Percentiles rank a stretch among this genome's conserved stretches.
Evolutionary conservation across 2,797 vertebrate species (phyloP).

Genomic region (Poecile montanus): DNA sequence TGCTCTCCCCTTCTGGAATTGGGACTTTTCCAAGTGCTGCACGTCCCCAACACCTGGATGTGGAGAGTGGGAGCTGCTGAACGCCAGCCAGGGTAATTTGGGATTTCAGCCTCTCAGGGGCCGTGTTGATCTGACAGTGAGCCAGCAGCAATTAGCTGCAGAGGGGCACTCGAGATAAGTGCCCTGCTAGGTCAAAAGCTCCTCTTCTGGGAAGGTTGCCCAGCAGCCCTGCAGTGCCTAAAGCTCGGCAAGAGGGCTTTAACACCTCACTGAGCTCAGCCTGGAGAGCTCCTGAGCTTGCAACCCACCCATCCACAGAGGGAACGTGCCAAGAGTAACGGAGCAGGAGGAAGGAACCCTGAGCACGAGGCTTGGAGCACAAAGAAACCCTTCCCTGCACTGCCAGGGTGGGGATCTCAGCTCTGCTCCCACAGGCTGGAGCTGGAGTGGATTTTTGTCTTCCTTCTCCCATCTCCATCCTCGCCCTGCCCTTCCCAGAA

Average conservation of each 20-base stretch:
- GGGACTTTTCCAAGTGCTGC: neutral
- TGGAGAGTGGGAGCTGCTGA: neutral
- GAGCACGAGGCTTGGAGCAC: neutral
- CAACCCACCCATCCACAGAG: neutral
- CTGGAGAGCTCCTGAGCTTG: neutral
- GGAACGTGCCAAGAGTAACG: neutral
- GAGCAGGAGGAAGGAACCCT: neutral
- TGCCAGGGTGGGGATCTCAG: neutral
- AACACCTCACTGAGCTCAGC: neutral
- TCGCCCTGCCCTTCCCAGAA: neutral
- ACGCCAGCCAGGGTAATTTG: neutral
- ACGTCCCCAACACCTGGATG: neutral
- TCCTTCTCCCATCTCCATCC: neutral
- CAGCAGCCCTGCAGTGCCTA: neutral
- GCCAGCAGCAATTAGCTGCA: slow-evolving; percentile 25
- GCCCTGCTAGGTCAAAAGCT: slow-evolving; percentile 24
- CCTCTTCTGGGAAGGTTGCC: slow-evolving; percentile 46
- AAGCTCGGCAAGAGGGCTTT: neutral
- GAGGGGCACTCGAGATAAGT: slow-evolving; percentile 5
- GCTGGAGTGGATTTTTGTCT: neutral
- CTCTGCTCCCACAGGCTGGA: neutral
- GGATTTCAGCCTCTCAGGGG: neutral
- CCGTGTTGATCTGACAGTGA: neutral
- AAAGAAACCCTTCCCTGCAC: neutral
- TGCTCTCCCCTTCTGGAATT: neutral